phyloP scores from a whole-genome alignment of 2,797 vertebrate species.

The Anolis apletophallus region DNA sequence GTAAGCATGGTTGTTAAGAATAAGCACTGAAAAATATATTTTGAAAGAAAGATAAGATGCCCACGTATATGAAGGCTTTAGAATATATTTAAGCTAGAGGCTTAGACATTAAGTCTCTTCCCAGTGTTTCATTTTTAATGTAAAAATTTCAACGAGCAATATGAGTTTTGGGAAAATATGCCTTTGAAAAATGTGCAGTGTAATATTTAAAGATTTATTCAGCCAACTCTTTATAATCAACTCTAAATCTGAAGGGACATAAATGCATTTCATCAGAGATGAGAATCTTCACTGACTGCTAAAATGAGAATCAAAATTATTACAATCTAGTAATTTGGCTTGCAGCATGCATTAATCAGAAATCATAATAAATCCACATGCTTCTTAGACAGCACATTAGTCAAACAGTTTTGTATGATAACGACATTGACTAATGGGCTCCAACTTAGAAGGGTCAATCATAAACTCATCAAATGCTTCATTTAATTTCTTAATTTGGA shows the following conservation, averaged over 20 bases:
- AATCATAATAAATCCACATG: constrained; percentile 94
- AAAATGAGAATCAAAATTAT: constrained; percentile 95
- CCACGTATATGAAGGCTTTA: not conserved
- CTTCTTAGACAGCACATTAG: constrained; percentile 93
- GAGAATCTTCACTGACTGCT: constrained; percentile 83
- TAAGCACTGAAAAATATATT: not conserved
- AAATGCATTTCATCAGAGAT: constrained; percentile 89
- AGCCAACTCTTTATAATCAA: constrained; percentile 81
- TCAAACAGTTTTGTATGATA: constrained; percentile 89
- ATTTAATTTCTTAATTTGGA: constrained; percentile 99
- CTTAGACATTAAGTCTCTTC: not conserved
- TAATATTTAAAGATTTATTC: constrained; percentile 66
- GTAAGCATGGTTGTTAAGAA: not conserved
- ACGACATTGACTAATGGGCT: constrained; percentile 94
- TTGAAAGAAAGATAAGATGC: not conserved
- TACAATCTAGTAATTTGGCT: constrained; percentile 91
- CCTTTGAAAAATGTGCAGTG: constrained; percentile 40
- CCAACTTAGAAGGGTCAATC: constrained; percentile 96
- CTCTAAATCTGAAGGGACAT: constrained; percentile 82
- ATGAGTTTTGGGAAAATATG: constrained; percentile 4
- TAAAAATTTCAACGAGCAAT: constrained; percentile 14
- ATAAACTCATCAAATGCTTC: constrained; percentile 99
- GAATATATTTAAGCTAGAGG: not conserved
- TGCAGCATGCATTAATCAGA: constrained; percentile 94
- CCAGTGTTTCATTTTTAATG: fast-evolving